phyloP scores from a whole-genome alignment of 2,797 vertebrate species.

The Urosaurus nigricauda region DNA sequence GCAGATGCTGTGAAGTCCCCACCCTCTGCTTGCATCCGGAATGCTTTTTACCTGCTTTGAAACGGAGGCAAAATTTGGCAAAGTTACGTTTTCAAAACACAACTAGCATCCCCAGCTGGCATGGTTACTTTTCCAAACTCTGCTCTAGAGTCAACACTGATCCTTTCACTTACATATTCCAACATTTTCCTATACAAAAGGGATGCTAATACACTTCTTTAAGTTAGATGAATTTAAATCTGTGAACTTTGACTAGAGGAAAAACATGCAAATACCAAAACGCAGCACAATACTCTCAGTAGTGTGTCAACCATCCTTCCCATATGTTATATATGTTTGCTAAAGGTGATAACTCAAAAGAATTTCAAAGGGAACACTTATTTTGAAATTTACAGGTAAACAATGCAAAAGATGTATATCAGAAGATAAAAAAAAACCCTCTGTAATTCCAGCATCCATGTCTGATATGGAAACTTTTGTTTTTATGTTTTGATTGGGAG shows the following conservation, averaged over 20 bases:
- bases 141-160: not conserved
- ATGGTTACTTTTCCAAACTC: too few species aligned
- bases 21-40: too few species aligned
- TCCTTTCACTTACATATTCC: not conserved
- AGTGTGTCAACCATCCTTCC: conserved; percentile 50
- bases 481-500: conserved; percentile 52
- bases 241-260: not conserved
- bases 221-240: not conserved
- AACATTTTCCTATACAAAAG: not conserved
- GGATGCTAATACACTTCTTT: not conserved
- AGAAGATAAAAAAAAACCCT: conserved; percentile 73
- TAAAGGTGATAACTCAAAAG: conserved; percentile 63
- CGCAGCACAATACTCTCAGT: conserved; percentile 36
- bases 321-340: conserved; percentile 54
- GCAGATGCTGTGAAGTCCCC: too few species aligned
- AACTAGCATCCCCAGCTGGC: too few species aligned
- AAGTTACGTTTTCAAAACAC: too few species aligned
- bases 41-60: too few species aligned
- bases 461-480: conserved; percentile 62
- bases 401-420: conserved; percentile 76
- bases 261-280: conserved; percentile 39
- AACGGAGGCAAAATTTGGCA: too few species aligned
- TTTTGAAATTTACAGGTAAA: conserved; percentile 73
- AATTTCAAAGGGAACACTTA: conserved; percentile 74
- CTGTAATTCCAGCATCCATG: conserved; percentile 63